Conservation (phyloP, 37 sponge, comb jelly and placozoan species). For the Dysidea cf. avara region DNA sequence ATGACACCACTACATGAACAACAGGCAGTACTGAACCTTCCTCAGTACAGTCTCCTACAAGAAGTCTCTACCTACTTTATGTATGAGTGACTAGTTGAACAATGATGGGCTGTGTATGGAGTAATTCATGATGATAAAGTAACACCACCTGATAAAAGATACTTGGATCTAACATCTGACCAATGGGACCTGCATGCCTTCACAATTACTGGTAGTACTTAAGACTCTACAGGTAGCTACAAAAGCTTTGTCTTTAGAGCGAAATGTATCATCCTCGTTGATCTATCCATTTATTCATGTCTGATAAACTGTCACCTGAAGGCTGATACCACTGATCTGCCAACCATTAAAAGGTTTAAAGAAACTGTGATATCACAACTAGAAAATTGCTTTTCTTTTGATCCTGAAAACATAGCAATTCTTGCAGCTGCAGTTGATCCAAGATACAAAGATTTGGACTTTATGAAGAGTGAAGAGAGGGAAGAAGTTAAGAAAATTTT, state of each 20-base stretch:
- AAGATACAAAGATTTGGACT: too few relatives aligned
- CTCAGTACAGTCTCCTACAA: neutral
- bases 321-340: slow-evolving; percentile 7
- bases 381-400: too few relatives aligned
- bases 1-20: neutral
- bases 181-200: slow-evolving; percentile 3
- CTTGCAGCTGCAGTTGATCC: too few relatives aligned
- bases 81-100: neutral
- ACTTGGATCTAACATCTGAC: neutral
- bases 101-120: neutral
- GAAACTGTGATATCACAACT: too few relatives aligned
- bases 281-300: slow-evolving; percentile 6
- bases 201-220: neutral
- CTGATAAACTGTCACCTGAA: neutral
- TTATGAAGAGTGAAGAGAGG: too few relatives aligned
- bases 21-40: neutral
- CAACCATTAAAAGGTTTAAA: too few relatives aligned
- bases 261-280: neutral
- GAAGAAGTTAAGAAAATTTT: too few relatives aligned
- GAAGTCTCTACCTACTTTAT: neutral
- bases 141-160: neutral
- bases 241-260: neutral
- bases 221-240: slow-evolving; percentile 2
- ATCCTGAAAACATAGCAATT: too few relatives aligned
- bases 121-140: slow-evolving; percentile 5